phyloP scores from a whole-genome alignment of 2,888 invertebrate species.

The Galerucella pusilla region DNA sequence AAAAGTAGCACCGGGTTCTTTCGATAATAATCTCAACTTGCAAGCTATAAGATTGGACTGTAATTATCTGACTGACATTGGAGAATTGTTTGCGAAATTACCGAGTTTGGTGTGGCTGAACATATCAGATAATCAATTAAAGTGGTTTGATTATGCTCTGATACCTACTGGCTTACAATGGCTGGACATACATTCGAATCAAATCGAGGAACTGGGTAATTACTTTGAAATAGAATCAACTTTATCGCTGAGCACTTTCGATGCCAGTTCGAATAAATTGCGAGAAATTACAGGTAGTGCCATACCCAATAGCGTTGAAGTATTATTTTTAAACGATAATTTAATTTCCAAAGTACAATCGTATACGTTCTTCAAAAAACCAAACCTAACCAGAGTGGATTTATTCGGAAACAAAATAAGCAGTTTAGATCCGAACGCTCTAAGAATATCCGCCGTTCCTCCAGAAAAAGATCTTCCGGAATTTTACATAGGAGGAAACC shows the following conservation, averaged over 20 bases:
- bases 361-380: constrained; percentile 88
- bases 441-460: constrained; percentile 81
- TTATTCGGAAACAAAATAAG: constrained; percentile 84
- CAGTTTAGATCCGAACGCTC: constrained; percentile 78
- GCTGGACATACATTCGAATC: constrained; percentile 87
- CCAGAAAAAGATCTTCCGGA: constrained; percentile 79
- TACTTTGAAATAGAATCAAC: constrained; percentile 86
- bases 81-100: constrained; percentile 81
- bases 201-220: constrained; percentile 85
- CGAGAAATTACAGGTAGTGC: constrained; percentile 85
- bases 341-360: constrained; percentile 85
- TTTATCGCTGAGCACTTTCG: constrained; percentile 81
- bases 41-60: constrained; percentile 85
- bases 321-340: constrained; percentile 83
- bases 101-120: constrained; percentile 87
- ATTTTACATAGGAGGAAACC: constrained; percentile 87
- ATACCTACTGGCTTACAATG: constrained; percentile 86
- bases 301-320: constrained; percentile 85
- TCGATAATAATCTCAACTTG: constrained; percentile 81
- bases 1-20: constrained; percentile 80
- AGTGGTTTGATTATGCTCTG: constrained; percentile 86
- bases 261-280: constrained; percentile 84
- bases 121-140: constrained; percentile 85
- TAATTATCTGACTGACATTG: constrained; percentile 83
- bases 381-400: constrained; percentile 84